Conservation (phyloP, 1,140 invertebrate species). For the Hylaeus anthracinus region DNA sequence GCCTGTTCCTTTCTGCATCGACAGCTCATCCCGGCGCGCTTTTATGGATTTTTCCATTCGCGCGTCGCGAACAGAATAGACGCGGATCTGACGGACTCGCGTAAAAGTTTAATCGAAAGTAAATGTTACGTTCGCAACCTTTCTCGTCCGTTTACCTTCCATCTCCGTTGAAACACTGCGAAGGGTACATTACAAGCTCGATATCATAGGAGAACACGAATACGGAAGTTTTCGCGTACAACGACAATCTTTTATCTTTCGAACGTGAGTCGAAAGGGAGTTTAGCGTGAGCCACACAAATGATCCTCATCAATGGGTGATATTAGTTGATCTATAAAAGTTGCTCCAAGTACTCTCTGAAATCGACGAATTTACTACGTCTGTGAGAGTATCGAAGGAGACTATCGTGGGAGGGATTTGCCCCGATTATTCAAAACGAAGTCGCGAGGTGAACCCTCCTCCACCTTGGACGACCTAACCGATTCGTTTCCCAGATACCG, state of each 20-base stretch:
- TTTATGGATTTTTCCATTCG: constrained; percentile 18
- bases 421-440: not conserved
- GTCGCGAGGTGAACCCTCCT: constrained; percentile 17
- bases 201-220: too few relatives aligned
- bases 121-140: not conserved
- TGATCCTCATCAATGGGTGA: too few relatives aligned
- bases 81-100: not conserved
- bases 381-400: too few relatives aligned
- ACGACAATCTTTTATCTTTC: too few relatives aligned
- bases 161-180: too few relatives aligned
- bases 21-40: constrained; percentile 5
- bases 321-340: too few relatives aligned
- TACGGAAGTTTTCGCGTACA: too few relatives aligned
- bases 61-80: not conserved
- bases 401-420: not conserved
- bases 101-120: constrained; percentile 1
- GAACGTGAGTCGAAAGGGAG: too few relatives aligned
- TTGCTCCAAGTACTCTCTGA: too few relatives aligned
- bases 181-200: not conserved
- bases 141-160: not conserved
- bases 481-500: constrained; percentile 62
- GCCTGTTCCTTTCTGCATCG: constrained; percentile 18
- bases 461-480: constrained; percentile 13
- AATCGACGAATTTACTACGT: too few relatives aligned
- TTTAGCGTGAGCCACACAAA: too few relatives aligned